These are phyloP conservation scores for Clarias pachynema DNA, from an alignment of 2,797 vertebrate genomes.

Conservation along the genomic window DNA sequence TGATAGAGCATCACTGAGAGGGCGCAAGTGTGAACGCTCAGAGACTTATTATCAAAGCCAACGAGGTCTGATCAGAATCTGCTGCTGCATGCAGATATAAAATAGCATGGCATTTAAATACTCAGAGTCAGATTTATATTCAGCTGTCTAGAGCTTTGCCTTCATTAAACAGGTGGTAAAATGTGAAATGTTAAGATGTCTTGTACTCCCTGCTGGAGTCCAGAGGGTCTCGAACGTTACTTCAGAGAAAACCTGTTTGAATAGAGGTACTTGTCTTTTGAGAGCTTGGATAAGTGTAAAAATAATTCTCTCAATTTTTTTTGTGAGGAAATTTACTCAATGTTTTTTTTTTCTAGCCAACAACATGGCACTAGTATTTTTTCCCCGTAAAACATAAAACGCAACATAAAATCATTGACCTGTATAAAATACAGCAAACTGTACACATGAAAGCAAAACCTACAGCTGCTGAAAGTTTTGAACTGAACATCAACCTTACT, in stretches of 20 bases:
- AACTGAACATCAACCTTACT: not conserved
- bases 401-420: not conserved
- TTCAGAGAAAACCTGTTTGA: not conserved
- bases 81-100: constrained; percentile 56
- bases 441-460: not conserved
- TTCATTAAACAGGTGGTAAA: constrained; percentile 48
- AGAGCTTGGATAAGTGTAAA: not conserved
- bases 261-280: not conserved
- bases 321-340: not conserved
- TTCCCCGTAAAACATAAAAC: not conserved
- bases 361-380: not conserved
- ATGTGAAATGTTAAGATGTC: constrained; percentile 30
- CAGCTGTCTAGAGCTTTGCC: constrained; percentile 34
- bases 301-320: not conserved
- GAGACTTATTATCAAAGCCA: constrained; percentile 50
- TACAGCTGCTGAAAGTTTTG: not conserved
- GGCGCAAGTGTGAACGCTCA: constrained; percentile 33
- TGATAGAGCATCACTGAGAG: constrained; percentile 48
- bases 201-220: not conserved
- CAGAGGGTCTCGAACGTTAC: not conserved
- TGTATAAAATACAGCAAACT: not conserved
- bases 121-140: constrained; percentile 44
- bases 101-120: constrained; percentile 56
- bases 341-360: not conserved
- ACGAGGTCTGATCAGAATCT: constrained; percentile 53